Evolutionary conservation across 1,140 invertebrate species (phyloP).

Genomic region (Polyergus mexicanus): DNA sequence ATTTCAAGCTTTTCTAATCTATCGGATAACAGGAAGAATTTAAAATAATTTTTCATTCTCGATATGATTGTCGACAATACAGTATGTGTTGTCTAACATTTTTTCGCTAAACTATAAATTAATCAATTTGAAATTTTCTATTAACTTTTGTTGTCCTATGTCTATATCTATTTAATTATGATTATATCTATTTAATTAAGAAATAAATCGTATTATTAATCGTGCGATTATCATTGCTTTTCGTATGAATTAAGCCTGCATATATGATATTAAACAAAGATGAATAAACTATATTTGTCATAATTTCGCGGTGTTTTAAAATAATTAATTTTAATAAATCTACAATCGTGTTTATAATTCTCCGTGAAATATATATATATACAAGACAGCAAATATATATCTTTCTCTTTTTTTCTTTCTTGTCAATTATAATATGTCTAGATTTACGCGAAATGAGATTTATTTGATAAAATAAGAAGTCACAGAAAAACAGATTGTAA

Average conservation of each 20-base stretch:
- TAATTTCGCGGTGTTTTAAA: constrained; percentile 21
- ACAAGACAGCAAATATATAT: background rate
- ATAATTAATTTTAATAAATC: constrained; percentile 61
- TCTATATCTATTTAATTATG: no score
- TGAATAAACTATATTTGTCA: constrained; percentile 39
- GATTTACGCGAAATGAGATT: background rate
- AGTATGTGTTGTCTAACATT: background rate
- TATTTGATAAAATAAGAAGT: background rate
- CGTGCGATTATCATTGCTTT: constrained; percentile 14
- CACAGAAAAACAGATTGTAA: background rate
- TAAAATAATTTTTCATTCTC: background rate
- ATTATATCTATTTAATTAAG: constrained; percentile 7
- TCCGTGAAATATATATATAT: constrained; percentile 6
- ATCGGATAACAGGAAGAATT: constrained; percentile 59
- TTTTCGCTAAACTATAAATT: constrained; percentile 5
- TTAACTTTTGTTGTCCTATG: no score
- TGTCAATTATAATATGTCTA: constrained; percentile 25
- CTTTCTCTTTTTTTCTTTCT: no score
- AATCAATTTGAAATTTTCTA: background rate
- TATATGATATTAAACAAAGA: constrained; percentile 58
- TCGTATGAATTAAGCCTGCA: background rate
- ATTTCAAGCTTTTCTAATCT: constrained; percentile 66
- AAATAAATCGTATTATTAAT: constrained; percentile 33
- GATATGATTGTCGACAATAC: background rate
- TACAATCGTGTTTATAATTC: constrained; percentile 27